Conservation (phyloP, 2,888 invertebrate genomes). For the Glaucopsyche alexis region DNA sequence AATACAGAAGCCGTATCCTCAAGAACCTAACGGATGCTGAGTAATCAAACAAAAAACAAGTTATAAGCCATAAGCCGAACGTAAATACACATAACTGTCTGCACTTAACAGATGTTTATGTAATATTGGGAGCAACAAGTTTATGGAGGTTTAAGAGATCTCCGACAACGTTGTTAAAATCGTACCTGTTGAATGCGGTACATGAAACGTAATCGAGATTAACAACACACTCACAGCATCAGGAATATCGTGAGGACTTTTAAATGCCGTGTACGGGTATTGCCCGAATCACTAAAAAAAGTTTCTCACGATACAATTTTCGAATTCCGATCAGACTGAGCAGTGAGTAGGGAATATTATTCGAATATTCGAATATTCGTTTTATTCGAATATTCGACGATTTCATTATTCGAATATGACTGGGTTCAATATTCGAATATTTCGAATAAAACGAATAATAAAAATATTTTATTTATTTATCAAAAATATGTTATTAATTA, state of each 20-base stretch:
- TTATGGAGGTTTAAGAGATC: conserved; percentile 7
- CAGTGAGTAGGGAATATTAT: no score
- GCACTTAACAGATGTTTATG: conserved; percentile 13
- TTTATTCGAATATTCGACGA: no score
- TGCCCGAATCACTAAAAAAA: background rate
- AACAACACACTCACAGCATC: background rate
- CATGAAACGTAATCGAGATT: background rate
- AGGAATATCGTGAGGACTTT: background rate
- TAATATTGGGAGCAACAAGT: conserved; percentile 18
- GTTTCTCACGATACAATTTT: conserved; percentile 15
- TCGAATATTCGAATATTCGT: no score
- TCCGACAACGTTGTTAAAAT: background rate
- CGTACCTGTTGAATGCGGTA: conserved; percentile 1
- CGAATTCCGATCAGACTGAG: background rate
- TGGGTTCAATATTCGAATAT: no score
- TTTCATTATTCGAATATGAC: no score
- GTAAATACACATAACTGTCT: conserved; percentile 21
- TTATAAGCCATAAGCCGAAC: background rate
- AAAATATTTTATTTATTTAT: no score
- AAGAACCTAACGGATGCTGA: conserved; percentile 30
- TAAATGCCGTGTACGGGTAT: background rate
- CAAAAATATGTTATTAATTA: no score
- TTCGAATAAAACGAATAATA: no score
- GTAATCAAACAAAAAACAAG: conserved; percentile 25
- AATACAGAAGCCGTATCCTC: conserved; percentile 50